Evolutionary conservation across 2,113 vertebrate genomes (phyloP).

Genomic region (Petrocephalus microphthalmus): DNA sequence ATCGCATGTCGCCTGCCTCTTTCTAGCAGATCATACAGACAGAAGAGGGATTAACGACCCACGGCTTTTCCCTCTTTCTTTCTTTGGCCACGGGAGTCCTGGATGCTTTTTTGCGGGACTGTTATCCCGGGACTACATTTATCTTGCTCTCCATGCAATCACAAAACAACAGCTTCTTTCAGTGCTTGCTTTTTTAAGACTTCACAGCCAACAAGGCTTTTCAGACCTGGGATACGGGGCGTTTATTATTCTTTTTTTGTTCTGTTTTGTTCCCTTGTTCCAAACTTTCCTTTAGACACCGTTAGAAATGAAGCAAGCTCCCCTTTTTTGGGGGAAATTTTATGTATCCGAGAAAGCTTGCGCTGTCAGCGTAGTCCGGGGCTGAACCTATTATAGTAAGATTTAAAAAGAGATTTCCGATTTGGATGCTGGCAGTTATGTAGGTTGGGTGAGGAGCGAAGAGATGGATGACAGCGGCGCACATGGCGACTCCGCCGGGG

Average conservation of each 20-base stretch:
- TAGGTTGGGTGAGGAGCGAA: neutral
- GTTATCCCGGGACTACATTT: conserved; percentile 13
- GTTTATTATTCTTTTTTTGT: too few species aligned
- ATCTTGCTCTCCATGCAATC: conserved; percentile 12
- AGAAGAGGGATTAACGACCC: neutral
- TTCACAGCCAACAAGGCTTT: conserved; percentile 2
- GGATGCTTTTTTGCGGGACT: conserved; percentile 4
- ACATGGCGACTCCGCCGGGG: neutral
- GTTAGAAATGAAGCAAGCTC: neutral
- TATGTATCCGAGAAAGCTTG: neutral
- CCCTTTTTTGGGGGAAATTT: neutral
- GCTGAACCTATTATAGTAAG: neutral
- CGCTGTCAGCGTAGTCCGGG: neutral
- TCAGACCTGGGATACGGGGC: neutral
- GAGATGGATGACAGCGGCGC: neutral
- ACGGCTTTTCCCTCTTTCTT: neutral
- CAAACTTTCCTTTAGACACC: neutral
- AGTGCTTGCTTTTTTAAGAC: conserved; percentile 5
- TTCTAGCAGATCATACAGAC: neutral
- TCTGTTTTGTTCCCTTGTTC: neutral
- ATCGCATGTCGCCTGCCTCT: neutral
- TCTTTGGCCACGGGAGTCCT: neutral
- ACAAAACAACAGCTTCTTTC: conserved; percentile 15
- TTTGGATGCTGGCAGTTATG: neutral
- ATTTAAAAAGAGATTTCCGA: neutral